Evolutionary conservation across 2,797 vertebrate genomes (phyloP), one percentile per base, ranked within the genome.

Genomic region (Xenopus petersii): DNA sequence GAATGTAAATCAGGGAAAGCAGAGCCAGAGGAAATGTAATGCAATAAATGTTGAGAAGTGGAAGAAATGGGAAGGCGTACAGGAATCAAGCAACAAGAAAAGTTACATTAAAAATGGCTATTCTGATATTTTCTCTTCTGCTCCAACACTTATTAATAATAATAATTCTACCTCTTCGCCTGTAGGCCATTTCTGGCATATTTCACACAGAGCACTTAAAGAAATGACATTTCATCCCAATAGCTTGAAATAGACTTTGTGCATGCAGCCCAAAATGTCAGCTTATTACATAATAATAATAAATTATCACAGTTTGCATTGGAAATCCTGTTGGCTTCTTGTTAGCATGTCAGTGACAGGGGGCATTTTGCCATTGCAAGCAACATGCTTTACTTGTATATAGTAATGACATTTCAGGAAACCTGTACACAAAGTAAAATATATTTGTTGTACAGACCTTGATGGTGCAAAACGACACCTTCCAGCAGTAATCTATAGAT

Each of bases 201-300:
- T 60, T 60, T 60, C 58, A 60, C 24, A 60, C 21, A 10, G 9
- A 60, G 24, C 58, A 60, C 24, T 60, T 60, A 60, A 24, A 30
- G 59, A 61, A 61, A 30, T 21, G 26, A 30, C 59, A 61, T 61
- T 61, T 61, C 59, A 61, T 24, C 59, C 59, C 59, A 6, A 13
- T 13, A 61, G 21, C 21, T 61, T 24, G 26, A 61, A 30, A 24
- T 61, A 61, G 59, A 56, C 54, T 56, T 7, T 56, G 54, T 56
- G 54, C 54, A 15, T 56, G n/a, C 54, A 56, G 54, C 54, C 54
- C 54, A 61, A 42, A 61, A 61, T 30, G 59, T 30, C 59, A 24
- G 59, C 59, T 61, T 61, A 61, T 61, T 61, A 61, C 13, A 10
- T 7, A 17, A 3, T 30, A 24, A 30, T 30, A 24, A 30, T 30